These are phyloP conservation scores for Hydrolagus affinis DNA, from an alignment of 2,113 vertebrate species.

Conservation along the genomic window DNA sequence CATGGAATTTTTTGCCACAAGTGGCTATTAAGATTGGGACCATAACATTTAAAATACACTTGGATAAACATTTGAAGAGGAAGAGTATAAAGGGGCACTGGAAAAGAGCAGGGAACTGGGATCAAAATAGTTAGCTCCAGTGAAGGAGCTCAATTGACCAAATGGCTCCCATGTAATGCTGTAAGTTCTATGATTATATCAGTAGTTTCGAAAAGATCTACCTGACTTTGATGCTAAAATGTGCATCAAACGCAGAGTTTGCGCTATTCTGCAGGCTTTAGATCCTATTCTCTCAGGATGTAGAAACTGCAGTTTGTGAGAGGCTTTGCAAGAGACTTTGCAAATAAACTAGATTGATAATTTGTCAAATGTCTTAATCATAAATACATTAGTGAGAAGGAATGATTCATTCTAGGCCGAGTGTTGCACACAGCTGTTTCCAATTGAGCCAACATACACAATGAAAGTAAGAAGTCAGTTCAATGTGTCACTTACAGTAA, in stretches of 20 bases:
- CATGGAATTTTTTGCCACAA: too few relatives aligned
- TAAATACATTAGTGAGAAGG: slow-evolving; percentile 20
- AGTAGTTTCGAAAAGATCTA: too few relatives aligned
- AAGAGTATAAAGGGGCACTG: too few relatives aligned
- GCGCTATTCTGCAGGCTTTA: background rate
- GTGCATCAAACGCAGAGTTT: background rate
- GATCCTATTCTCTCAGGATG: too few relatives aligned
- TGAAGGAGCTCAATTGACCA: too few relatives aligned
- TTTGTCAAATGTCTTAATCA: slow-evolving; percentile 5
- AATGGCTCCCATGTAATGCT: too few relatives aligned
- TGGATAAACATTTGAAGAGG: too few relatives aligned
- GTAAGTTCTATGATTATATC: too few relatives aligned
- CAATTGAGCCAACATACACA: slow-evolving; percentile 18
- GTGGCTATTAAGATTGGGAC: too few relatives aligned
- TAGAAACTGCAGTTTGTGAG: background rate
- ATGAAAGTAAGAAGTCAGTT: background rate
- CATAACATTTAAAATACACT: too few relatives aligned
- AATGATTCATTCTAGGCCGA: slow-evolving; percentile 23
- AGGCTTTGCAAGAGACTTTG: background rate
- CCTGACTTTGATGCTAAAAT: background rate
- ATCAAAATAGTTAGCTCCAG: too few relatives aligned
- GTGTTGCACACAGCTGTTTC: slow-evolving; percentile 23
- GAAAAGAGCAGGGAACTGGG: too few relatives aligned
- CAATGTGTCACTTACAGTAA: slow-evolving; percentile 14
- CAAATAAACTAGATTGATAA: slow-evolving; percentile 12